Percentiles rank a stretch among this genome's conserved stretches.
phyloP scores from a whole-genome alignment of 2,113 vertebrate genomes.

The Felis catus region F.catus_Fca126_mat1.0 CM031412.1:162641501-162642000 shows the following conservation, averaged over 20 bases:
- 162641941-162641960: neutral
- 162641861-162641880: too few species aligned
- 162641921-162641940: neutral
- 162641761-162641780: too few species aligned
- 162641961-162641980: neutral
- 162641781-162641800: too few species aligned
- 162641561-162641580: neutral
- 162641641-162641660: neutral
- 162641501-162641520: neutral
- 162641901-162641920: neutral
- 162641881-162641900: neutral
- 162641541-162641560: neutral
- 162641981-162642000: neutral
- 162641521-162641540: neutral
- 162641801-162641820: too few species aligned
- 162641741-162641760: too few species aligned
- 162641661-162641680: neutral
- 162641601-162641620: neutral
- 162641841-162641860: too few species aligned
- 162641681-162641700: neutral
- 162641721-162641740: too few species aligned
- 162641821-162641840: too few species aligned
- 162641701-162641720: too few species aligned
- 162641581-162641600: neutral
- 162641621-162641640: neutral